Evolutionary conservation across 2,888 invertebrate species (phyloP), one percentile per base, ranked within the genome.

Genomic region (Yponomeuta plumbellus): DNA sequence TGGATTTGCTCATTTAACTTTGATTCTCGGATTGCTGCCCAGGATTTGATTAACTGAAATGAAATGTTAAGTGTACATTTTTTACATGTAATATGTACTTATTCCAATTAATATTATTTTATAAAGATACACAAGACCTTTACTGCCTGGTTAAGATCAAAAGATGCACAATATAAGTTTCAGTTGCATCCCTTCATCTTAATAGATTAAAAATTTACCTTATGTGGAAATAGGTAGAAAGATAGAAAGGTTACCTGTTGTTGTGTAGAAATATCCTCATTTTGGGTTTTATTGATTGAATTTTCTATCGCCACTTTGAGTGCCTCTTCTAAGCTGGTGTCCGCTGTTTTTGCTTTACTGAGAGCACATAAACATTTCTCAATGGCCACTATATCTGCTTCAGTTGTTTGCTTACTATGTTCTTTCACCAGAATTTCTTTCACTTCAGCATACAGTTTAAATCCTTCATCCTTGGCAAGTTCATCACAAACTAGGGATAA

Each of bases 1-100:
- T 88, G 77, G 44, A 92, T 77, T 84, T 96, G 94, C 72, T 92
- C 86, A 71, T 93, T 86, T 39, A 96, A 80, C 71, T 92, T 92
- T 58, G 85, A 76, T 72, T 92, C 84, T 71, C 96, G 90, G 63
- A 85, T 75, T 68, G 86, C 76, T 68, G 90, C 92, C 95, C 94
- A 96, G 66, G 88, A 82, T 67, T 85, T 74, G 75, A 93, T 96
- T 62, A 88, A 70, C 91, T 93, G 74, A 89, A 64, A 67, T 71
- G 67, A 70, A 66, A 69, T 44, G 68, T 22, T 64, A 67, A 62
- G 26, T 8, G n/a, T 66, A 63, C 34, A 11, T 10, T 58, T 52
- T n/a, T 66, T 21, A 39, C 40, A 65, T 26, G 39, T 39, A 39
- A 39, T 39, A 8, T 39, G 11, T 39, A 39, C 5, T 39, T 39